Base-by-base conservation (phyloP, 2,888 invertebrate species). In the Mylabris sibirica region DNA sequence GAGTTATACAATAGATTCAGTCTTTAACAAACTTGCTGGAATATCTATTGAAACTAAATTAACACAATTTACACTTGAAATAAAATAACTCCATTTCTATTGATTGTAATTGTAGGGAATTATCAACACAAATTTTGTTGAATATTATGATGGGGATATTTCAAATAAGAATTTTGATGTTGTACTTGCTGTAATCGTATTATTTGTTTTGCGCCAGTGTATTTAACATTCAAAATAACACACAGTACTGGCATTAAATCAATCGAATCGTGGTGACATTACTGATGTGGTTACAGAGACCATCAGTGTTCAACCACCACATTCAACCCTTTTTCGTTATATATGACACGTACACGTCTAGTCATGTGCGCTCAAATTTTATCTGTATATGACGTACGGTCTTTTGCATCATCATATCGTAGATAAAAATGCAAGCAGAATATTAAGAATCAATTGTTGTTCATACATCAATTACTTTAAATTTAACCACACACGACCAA, bases 171-270 rank as follows among this genome's bases (percentile, higher is more conserved):
- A 14, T 38, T 2, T 11, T 12, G 12, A 14, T 12, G 38, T 30
- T 34, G 24, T n/a, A n/a, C n/a, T 60, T 24, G 59, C 30, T 53
- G 22, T 53, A 49, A 35, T 26, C 34, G n/a, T 30, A 38, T 63
- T 44, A 65, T 65, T 62, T 26, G 61, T 34, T 65, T 53, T 62
- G 65, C 65, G 62, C 49, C 68, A 63, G 59, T 68, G 65, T 57
- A 59, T 63, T 68, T 68, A 65, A 68, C 65, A 65, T 63, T 62
- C 68, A 65, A 30, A 59, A 59, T 30, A n/a, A 30, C 26, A 53
- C 20, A 11, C 8, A 41, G 5, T 41, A 41, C 41, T 0, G 17
- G 63, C 57, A 63, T 69, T 69, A 69, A 69, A 69, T 69, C 68
- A 69, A 62, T 65, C 60, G 65, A 26, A 26, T 65, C 63, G 41